These are phyloP conservation scores for Lacerta viridis DNA, from an alignment of 2,797 vertebrate genomes.

Conservation along the genomic window DNA sequence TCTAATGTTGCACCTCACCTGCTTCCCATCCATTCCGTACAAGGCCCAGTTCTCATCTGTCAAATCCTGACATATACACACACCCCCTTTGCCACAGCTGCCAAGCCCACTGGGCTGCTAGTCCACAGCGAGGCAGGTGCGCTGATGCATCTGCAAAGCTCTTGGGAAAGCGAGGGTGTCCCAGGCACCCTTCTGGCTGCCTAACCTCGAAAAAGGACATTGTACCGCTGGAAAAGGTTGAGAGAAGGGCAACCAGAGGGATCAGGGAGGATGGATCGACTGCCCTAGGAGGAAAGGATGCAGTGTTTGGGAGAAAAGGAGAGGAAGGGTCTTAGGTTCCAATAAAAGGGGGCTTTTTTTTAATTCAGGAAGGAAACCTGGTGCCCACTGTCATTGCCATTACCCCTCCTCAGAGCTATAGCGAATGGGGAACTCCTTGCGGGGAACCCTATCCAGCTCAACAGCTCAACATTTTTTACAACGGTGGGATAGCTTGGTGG, in stretches of 20 bases:
- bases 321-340: not conserved
- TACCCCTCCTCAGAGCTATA: no score
- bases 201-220: no score
- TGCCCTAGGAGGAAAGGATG: no score
- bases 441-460: no score
- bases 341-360: not conserved
- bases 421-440: no score
- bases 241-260: no score
- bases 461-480: no score
- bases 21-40: not conserved
- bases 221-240: no score
- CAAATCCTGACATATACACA: not conserved
- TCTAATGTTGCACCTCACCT: not conserved
- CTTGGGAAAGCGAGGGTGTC: not conserved
- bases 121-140: not conserved
- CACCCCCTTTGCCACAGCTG: constrained; percentile 30
- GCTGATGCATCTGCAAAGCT: not conserved
- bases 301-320: not conserved
- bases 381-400: not conserved
- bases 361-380: not conserved
- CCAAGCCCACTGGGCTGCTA: not conserved
- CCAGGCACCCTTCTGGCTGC: no score
- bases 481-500: no score
- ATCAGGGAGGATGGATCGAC: no score
- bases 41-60: accelerated